Percentiles rank a stretch among this genome's conserved stretches.
Evolutionary conservation across 2,888 invertebrate species (phyloP).

Genomic region (Drosophila mimica): DNA sequence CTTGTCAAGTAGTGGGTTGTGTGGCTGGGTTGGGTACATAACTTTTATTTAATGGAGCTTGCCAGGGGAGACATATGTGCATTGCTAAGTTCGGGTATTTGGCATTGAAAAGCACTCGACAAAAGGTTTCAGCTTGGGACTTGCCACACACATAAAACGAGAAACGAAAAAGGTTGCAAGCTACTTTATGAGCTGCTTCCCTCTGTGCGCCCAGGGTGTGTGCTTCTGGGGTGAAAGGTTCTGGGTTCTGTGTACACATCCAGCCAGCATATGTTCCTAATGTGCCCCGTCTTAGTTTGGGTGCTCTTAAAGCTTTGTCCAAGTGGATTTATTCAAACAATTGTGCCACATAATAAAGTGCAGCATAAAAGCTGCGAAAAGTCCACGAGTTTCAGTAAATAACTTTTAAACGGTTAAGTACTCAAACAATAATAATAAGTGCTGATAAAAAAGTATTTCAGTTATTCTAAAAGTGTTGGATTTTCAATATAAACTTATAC

Average conservation of each 20-base stretch:
- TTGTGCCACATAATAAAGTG: slow-evolving; percentile 28
- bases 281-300: slow-evolving; percentile 36
- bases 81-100: slow-evolving; percentile 51
- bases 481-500: not conserved
- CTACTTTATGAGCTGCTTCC: slow-evolving; percentile 45
- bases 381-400: not conserved
- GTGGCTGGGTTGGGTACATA: slow-evolving; percentile 34
- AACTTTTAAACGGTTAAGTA: not conserved
- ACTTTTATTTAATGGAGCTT: slow-evolving; percentile 73
- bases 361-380: not conserved
- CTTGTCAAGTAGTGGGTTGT: slow-evolving; percentile 25
- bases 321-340: slow-evolving; percentile 31
- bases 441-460: not conserved
- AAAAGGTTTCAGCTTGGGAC: slow-evolving; percentile 52
- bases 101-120: slow-evolving; percentile 67
- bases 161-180: slow-evolving; percentile 41
- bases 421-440: not conserved
- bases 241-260: slow-evolving; percentile 6
- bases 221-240: slow-evolving; percentile 13
- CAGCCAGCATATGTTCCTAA: slow-evolving; percentile 62
- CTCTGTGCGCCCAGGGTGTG: not conserved
- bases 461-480: not conserved
- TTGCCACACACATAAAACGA: slow-evolving; percentile 18
- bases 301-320: slow-evolving; percentile 34
- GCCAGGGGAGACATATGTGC: slow-evolving; percentile 59